Evolutionary conservation across 2,797 vertebrate species (phyloP).

Genomic region (Leptodactylus fallax): DNA sequence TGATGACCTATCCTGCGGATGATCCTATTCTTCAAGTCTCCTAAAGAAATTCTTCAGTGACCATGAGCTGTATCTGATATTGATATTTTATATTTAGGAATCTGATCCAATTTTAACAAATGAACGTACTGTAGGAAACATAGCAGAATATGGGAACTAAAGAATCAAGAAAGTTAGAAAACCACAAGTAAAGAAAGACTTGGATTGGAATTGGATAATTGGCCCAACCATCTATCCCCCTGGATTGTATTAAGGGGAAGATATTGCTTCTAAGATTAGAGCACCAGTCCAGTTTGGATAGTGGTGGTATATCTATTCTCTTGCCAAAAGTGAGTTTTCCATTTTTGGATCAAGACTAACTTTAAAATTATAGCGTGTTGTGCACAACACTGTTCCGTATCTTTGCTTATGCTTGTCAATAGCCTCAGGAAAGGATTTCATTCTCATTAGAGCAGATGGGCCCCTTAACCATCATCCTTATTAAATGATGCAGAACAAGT

Average conservation of each 20-base stretch:
- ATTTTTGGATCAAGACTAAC: background rate
- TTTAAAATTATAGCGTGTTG: background rate
- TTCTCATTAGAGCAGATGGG: background rate
- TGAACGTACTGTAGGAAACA: background rate
- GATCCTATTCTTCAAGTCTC: too few species aligned
- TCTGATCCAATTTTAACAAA: background rate
- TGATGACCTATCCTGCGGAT: too few species aligned
- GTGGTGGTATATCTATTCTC: background rate
- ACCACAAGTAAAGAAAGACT: background rate
- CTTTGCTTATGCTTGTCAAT: background rate
- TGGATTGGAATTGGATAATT: background rate
- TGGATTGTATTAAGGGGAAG: background rate
- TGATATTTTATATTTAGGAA: background rate
- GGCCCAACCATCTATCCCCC: background rate
- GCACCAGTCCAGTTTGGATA: slow-evolving; percentile 2
- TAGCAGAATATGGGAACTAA: background rate
- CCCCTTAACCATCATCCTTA: slow-evolving; percentile 11
- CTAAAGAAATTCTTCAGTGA: background rate
- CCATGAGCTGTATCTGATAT: background rate
- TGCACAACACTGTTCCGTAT: background rate
- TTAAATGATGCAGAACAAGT: background rate
- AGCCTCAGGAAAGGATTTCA: background rate
- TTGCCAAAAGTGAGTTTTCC: background rate
- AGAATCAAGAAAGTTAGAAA: background rate
- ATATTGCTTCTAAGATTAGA: background rate